Evolutionary conservation across 2,113 vertebrate genomes (phyloP).

Genomic region (Leuciscus idus): DNA sequence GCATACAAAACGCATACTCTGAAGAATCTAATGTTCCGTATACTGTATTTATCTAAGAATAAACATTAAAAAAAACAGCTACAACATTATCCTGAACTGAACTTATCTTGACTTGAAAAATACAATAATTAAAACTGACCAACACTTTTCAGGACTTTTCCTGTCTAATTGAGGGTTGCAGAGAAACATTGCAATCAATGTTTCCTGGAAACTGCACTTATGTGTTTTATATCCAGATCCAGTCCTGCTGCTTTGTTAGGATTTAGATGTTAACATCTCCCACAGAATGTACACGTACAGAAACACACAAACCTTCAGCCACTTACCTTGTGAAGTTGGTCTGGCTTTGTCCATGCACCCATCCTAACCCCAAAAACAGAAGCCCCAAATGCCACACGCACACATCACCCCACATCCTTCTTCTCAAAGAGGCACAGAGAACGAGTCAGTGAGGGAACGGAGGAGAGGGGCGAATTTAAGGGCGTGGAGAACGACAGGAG

Average conservation of each 20-base stretch:
- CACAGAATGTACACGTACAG: not conserved
- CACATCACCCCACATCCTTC: slow-evolving; percentile 69
- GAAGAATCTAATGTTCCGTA: not conserved
- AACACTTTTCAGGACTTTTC: not conserved
- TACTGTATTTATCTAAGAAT: not conserved
- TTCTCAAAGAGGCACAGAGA: slow-evolving; percentile 42
- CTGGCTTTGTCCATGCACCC: slow-evolving; percentile 70
- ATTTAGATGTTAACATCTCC: not conserved
- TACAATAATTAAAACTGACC: slow-evolving; percentile 15
- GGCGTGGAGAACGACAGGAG: slow-evolving; percentile 57
- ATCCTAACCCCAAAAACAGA: slow-evolving; percentile 66
- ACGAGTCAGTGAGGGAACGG: slow-evolving; percentile 54
- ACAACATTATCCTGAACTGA: not conserved
- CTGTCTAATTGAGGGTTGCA: not conserved
- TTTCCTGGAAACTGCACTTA: not conserved
- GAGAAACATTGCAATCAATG: not conserved
- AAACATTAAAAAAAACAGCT: not conserved
- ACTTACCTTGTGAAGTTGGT: slow-evolving; percentile 73
- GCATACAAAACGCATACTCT: not conserved
- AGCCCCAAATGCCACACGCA: slow-evolving; percentile 61
- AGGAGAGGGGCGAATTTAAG: slow-evolving; percentile 42
- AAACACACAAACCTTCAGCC: slow-evolving; percentile 31
- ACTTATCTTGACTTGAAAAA: not conserved
- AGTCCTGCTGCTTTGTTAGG: not conserved
- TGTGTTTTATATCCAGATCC: not conserved